A percentile compares a stretch with the other conserved stretches of the same genome.
These are phyloP conservation scores for Drosophila borborema DNA, from an alignment of 2,888 invertebrate species.

Conservation along the genomic window DNA sequence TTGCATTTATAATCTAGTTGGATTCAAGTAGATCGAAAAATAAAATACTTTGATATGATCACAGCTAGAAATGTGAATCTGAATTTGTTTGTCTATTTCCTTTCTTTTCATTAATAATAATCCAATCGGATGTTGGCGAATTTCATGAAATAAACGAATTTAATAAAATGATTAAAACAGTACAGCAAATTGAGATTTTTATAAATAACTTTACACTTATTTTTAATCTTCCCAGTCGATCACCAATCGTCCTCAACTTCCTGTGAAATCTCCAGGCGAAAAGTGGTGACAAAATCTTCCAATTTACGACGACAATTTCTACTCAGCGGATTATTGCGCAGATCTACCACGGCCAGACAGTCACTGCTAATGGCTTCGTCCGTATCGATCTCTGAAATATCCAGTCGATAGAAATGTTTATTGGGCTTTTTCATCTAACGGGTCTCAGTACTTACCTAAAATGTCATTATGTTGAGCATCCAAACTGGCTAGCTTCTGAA, in stretches of 20 bases:
- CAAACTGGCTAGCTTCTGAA: conserved; percentile 91
- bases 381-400: conserved; percentile 91
- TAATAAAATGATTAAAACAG: conserved; percentile 26
- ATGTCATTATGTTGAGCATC: conserved; percentile 95
- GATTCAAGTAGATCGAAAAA: too few relatives aligned
- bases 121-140: neutral
- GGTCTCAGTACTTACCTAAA: conserved; percentile 88
- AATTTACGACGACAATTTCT: conserved; percentile 89
- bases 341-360: conserved; percentile 91
- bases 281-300: conserved; percentile 87
- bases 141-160: conserved; percentile 13
- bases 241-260: conserved; percentile 92
- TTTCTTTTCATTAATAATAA: neutral
- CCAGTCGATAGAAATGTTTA: neutral
- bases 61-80: too few relatives aligned
- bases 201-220: conserved; percentile 35
- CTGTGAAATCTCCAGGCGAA: conserved; percentile 90
- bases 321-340: conserved; percentile 92
- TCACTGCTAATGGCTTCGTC: conserved; percentile 91
- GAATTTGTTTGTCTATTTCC: neutral
- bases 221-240: neutral
- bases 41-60: too few relatives aligned
- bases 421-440: neutral
- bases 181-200: conserved; percentile 19
- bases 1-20: too few relatives aligned